Conservation (phyloP, 2,113 vertebrate species). For the Crotalus helleri region DNA sequence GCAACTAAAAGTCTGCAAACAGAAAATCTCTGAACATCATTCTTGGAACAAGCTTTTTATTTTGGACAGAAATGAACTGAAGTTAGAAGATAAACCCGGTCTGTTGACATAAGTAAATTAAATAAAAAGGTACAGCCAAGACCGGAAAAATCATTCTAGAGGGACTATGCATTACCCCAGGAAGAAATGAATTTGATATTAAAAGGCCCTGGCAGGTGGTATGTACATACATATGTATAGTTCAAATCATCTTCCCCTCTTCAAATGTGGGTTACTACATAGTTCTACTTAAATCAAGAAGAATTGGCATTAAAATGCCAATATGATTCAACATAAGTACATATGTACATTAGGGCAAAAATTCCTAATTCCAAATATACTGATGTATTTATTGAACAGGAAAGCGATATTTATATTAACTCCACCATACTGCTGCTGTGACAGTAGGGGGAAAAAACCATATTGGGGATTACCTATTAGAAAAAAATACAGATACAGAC, state of each 20-base stretch:
- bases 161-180: neutral
- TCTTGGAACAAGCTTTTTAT: neutral
- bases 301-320: neutral
- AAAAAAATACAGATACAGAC: neutral
- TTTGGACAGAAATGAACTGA: neutral
- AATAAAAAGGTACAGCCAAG: neutral
- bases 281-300: neutral
- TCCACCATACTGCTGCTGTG: neutral
- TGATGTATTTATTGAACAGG: neutral
- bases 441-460: neutral
- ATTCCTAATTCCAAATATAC: neutral
- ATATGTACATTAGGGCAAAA: neutral
- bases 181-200: neutral
- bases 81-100: neutral
- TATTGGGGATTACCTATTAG: neutral
- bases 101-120: neutral
- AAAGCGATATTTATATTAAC: neutral
- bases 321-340: neutral
- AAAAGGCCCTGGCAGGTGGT: neutral
- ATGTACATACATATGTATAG: neutral
- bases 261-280: neutral
- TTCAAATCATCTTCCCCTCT: neutral
- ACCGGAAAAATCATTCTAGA: neutral
- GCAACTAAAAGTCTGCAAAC: neutral
- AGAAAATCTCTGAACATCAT: neutral